These are phyloP conservation scores for Myotis brandtii DNA, from an alignment of 2,113 vertebrate genomes.

Conservation along the genomic window DNA sequence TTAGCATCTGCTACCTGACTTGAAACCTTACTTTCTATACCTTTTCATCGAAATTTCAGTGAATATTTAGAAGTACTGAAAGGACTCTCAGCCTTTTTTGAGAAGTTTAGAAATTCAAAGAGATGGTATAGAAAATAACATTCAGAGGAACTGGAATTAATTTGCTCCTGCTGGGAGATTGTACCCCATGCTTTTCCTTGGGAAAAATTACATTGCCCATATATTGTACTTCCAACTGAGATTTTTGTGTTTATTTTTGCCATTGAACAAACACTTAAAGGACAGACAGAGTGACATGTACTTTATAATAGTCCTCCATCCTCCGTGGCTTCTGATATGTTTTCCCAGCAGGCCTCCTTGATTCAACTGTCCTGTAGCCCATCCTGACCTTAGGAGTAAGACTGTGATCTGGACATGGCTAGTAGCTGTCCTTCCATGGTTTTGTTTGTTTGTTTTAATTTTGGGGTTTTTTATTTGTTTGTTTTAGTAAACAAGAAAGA, in stretches of 20 bases:
- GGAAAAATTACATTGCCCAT: not conserved
- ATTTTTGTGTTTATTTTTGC: not conserved
- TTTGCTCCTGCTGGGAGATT: not conserved
- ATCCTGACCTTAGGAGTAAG: not conserved
- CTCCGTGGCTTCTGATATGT: not conserved
- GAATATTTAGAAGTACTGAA: not conserved
- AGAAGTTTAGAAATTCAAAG: not conserved
- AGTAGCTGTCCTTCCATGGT: not conserved
- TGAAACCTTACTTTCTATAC: not conserved
- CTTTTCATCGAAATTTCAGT: not conserved
- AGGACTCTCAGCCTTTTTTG: not conserved
- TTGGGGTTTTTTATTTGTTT: not conserved
- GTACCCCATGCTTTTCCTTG: not conserved
- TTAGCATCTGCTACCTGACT: not conserved
- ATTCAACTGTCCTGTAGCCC: not conserved
- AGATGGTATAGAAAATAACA: not conserved
- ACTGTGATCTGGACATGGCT: not conserved
- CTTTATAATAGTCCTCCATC: not conserved
- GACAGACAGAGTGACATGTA: not conserved
- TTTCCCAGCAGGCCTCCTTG: not conserved
- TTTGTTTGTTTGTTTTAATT: not conserved
- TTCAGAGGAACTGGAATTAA: not conserved
- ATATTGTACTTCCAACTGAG: not conserved
- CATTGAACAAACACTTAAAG: not conserved
- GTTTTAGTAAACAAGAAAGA: not conserved